Evolutionary conservation across 2,797 vertebrate genomes (phyloP), one percentile per base, ranked within the genome.

Genomic region (Brotogeris chrysoptera): DNA sequence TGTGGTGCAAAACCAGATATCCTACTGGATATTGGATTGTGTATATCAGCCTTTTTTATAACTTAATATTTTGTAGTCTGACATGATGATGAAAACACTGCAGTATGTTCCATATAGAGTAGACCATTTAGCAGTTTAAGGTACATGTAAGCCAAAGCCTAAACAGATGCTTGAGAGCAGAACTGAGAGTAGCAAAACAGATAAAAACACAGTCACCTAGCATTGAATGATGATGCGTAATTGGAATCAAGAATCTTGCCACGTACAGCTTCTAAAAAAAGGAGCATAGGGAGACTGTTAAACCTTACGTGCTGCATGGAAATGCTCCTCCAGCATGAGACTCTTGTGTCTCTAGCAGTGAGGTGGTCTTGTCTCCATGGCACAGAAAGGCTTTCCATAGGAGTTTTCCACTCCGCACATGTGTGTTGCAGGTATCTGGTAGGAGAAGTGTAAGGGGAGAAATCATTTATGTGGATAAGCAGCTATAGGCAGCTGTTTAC

Each of bases 11-110:
- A 97, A 66, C 87, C 46, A 8, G 90, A 83, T 94, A 86, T 94
- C 95, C 90, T 90, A 64, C 79, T 94, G 95, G 90, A 81, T 96
- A 84, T 25, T 78, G 92, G 60, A 92, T 77, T 91, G 55, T 94
- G 65, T 95, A 76, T 94, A 95, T 96, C 74, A 55, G 92, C 93
- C 68, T 49, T 97, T 97, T 97, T 96, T 96, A 86, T 98, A 96
- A 97, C 68, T 88, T 94, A 93, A 76, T 93, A 41, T 94, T 96
- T 95, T 96, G 71, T 93, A 80, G 55, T 57, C 88, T 59, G 93
- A 94, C 46, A 88, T n/a, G n/a, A n/a, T n/a, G 89, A 68, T 18
- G 77, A 88, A 34, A 77, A 82, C 84, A 79, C 85, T 82, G 88
- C 91, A 74, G 52, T 64, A 38, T 73, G 47, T 83, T 60, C 36